These are phyloP conservation scores for Zoanthus sansibaricus DNA, from an alignment of 92 coral and sea anemone genomes.

Conservation along the genomic window DNA sequence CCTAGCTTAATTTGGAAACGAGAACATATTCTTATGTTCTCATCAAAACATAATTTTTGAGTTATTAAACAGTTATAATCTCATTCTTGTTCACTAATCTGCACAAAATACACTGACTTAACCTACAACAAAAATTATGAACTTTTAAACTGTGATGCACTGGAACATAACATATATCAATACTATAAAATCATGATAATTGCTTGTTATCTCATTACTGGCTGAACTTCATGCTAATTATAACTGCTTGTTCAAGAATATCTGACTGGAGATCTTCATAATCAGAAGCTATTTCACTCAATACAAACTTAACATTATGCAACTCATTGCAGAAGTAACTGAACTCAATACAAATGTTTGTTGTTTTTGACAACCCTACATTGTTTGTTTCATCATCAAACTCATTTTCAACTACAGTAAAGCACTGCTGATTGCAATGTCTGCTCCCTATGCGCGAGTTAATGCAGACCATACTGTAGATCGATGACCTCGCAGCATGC, in stretches of 20 bases:
- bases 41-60: conserved; percentile 27
- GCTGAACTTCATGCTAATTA: conserved; percentile 21
- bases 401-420: conserved; percentile 31
- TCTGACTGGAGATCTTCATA: conserved; percentile 32
- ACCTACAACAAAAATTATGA: conserved; percentile 14
- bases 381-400: conserved; percentile 20
- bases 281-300: conserved; percentile 21
- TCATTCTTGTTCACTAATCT: background rate
- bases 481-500: conserved; percentile 30
- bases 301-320: conserved; percentile 29
- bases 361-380: conserved; percentile 34
- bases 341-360: conserved; percentile 30
- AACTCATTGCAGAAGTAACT: conserved; percentile 38
- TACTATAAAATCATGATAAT: conserved; percentile 17
- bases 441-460: conserved; percentile 7
- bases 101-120: conserved; percentile 12
- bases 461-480: conserved; percentile 28
- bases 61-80: conserved; percentile 17
- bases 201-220: conserved; percentile 19
- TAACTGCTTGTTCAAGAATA: conserved; percentile 26
- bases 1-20: conserved; percentile 15
- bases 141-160: conserved; percentile 24
- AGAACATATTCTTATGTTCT: conserved; percentile 19
- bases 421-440: conserved; percentile 19
- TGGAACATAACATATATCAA: conserved; percentile 9